Percentiles rank a stretch among this genome's conserved stretches.
Evolutionary conservation across 2,113 vertebrate genomes (phyloP).

Genomic region (Terrapene triunguis): DNA sequence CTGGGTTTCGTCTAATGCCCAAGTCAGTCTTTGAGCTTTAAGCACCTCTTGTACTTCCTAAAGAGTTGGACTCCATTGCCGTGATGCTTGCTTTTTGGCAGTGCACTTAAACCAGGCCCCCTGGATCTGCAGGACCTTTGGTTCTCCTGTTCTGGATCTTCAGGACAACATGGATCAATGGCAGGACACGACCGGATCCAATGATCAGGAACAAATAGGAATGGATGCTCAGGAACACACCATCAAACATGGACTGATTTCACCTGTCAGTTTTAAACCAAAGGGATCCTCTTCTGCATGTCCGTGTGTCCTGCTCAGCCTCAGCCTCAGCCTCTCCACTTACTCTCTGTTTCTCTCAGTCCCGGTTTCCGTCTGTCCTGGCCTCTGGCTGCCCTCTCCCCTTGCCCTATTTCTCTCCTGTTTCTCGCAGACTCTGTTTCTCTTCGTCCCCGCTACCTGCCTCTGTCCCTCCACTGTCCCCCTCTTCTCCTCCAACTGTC

Average conservation of each 20-base stretch:
- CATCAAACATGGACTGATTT: background rate
- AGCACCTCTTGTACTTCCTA: too few species aligned
- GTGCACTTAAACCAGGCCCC: too few species aligned
- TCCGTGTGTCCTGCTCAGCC: too few species aligned
- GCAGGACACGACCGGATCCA: background rate
- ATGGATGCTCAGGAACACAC: background rate
- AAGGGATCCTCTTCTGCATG: background rate
- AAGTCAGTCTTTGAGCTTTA: too few species aligned
- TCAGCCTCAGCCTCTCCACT: background rate
- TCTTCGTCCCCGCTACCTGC: background rate
- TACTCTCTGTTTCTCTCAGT: background rate
- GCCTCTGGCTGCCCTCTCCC: background rate
- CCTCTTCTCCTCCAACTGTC: background rate
- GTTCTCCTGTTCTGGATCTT: background rate
- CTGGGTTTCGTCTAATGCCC: too few species aligned
- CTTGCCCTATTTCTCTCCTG: background rate
- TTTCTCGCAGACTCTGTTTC: background rate
- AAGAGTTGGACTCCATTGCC: background rate
- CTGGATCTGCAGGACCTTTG: background rate
- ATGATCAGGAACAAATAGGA: background rate
- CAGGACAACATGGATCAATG: background rate
- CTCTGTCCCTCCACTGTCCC: background rate
- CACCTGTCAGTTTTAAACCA: background rate
- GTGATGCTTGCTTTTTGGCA: too few species aligned
- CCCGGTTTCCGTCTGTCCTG: background rate